These are phyloP conservation scores for Hetaerina americana DNA, from an alignment of 1,140 invertebrate genomes.

Conservation along the genomic window DNA sequence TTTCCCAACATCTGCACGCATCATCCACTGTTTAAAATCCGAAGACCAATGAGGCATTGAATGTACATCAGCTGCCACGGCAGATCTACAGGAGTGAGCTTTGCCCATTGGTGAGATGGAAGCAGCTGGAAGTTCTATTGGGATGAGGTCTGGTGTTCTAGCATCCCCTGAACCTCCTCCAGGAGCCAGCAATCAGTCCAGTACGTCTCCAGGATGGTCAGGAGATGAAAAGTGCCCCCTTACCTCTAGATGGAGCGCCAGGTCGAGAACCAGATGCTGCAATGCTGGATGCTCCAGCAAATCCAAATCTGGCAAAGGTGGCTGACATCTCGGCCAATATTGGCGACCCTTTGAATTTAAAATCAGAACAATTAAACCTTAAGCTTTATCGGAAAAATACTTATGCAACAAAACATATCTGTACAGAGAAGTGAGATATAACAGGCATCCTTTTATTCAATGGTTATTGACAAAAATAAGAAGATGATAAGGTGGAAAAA, in stretches of 20 bases:
- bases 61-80: not conserved
- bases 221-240: slow-evolving; percentile 46
- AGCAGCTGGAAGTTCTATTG: not conserved
- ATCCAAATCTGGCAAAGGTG: slow-evolving; percentile 73
- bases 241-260: slow-evolving; percentile 70
- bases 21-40: not conserved
- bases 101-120: not conserved
- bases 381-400: too few species aligned
- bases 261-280: slow-evolving; percentile 65
- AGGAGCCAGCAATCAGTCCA: slow-evolving; percentile 1
- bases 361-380: too few species aligned
- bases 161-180: not conserved
- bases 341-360: slow-evolving; percentile 46
- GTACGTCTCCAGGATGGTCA: slow-evolving; percentile 10
- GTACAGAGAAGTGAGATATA: too few species aligned
- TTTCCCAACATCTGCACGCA: not conserved
- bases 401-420: too few species aligned
- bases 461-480: too few species aligned
- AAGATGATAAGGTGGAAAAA: too few species aligned
- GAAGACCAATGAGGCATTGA: not conserved
- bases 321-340: slow-evolving; percentile 72
- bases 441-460: too few species aligned
- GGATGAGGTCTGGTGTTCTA: not conserved
- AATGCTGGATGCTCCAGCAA: slow-evolving; percentile 77
- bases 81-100: not conserved